Evolutionary conservation across 2,888 invertebrate genomes (phyloP).

Genomic region (Watsonalla cultraria): DNA sequence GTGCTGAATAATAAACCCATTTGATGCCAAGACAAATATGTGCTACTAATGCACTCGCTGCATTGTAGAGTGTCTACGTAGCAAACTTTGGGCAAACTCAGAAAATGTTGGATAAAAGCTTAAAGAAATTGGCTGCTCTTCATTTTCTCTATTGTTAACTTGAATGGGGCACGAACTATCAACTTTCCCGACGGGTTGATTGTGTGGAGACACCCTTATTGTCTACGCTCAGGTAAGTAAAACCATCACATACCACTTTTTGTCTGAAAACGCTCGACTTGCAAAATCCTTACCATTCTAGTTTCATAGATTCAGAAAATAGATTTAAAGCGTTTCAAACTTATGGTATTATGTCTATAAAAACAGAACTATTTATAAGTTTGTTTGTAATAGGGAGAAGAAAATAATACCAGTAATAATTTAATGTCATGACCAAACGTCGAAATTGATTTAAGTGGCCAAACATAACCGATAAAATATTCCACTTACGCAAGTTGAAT

Average conservation of each 20-base stretch:
- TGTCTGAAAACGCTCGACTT: constrained; percentile 64
- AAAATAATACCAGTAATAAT: not conserved
- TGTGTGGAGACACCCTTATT: constrained; percentile 71
- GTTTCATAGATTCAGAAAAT: not conserved
- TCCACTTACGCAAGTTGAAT: not conserved
- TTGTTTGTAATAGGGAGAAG: no score
- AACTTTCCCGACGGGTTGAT: constrained; percentile 67
- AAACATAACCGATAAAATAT: not conserved
- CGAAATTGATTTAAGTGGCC: not conserved
- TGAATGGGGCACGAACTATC: constrained; percentile 72
- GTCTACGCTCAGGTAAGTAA: constrained; percentile 71
- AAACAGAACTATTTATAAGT: no score
- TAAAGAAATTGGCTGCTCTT: constrained; percentile 71
- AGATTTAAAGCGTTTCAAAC: no score
- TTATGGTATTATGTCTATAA: no score
- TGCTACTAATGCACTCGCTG: constrained; percentile 63
- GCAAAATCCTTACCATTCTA: constrained; percentile 34
- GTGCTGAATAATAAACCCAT: constrained; percentile 47
- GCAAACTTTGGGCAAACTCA: constrained; percentile 66
- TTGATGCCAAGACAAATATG: constrained; percentile 66
- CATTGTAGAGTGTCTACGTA: constrained; percentile 53
- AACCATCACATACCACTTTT: constrained; percentile 53
- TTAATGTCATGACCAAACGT: not conserved
- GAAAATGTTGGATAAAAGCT: constrained; percentile 66
- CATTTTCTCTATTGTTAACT: constrained; percentile 75